These are phyloP conservation scores for Choloepus didactylus DNA, from an alignment of 2,797 vertebrate species.

Conservation along the genomic window DNA sequence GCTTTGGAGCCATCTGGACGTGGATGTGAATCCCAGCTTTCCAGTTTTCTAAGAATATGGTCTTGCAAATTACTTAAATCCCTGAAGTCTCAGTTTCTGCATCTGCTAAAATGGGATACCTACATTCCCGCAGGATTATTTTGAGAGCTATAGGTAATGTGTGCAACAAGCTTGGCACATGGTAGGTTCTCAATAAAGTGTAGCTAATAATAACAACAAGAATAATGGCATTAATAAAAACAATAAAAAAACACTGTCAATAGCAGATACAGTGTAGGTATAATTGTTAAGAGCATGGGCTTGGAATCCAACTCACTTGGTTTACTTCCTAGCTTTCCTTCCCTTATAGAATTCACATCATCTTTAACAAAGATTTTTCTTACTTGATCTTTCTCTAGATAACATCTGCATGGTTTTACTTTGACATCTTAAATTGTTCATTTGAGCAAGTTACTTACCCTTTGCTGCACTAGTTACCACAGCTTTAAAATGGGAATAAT, in stretches of 20 bases:
- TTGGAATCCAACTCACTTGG: not conserved
- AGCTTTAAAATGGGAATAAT: slow-evolving; percentile 21
- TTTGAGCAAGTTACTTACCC: slow-evolving; percentile 43
- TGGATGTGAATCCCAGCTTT: slow-evolving; percentile 67
- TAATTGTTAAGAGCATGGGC: not conserved
- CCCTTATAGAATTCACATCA: not conserved
- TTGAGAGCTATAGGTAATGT: not conserved
- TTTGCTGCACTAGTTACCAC: not conserved
- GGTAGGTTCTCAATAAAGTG: slow-evolving; percentile 39
- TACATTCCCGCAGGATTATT: slow-evolving; percentile 13
- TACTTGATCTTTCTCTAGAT: not conserved
- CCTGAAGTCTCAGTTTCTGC: slow-evolving; percentile 59
- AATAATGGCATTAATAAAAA: slow-evolving; percentile 43
- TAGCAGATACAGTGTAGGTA: not conserved
- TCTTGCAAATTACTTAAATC: slow-evolving; percentile 61
- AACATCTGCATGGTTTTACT: slow-evolving; percentile 4
- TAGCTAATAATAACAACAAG: slow-evolving; percentile 23
- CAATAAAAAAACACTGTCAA: not conserved
- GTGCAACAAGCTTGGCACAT: not conserved
- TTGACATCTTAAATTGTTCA: not conserved
- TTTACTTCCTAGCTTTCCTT: slow-evolving; percentile 26
- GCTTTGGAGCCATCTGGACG: slow-evolving; percentile 5
- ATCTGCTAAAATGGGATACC: slow-evolving; percentile 50
- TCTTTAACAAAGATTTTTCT: not conserved
- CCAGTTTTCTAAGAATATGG: slow-evolving; percentile 59